Evolutionary conservation across 2,888 invertebrate genomes (phyloP), one percentile per base, ranked within the genome.

Genomic region (Catocala fraxini): DNA sequence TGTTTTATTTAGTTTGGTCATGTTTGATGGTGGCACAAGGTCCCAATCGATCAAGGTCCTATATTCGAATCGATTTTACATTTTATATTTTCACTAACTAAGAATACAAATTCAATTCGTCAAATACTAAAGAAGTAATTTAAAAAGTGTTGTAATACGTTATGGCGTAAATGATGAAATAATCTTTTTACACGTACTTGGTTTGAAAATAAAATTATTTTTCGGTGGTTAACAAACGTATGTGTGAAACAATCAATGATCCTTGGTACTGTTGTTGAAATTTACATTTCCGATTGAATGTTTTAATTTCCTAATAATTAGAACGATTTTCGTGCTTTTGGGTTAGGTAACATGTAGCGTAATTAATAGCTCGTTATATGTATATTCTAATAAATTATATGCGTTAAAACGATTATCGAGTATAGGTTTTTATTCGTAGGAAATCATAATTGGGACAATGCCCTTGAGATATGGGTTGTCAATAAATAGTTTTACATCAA

Each of bases 211-310:
- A 25, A 35, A 57, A 51, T 51, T 55, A 45, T 48, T 48, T 33
- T 48, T 48, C 25, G 45, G 47, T 42, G 55, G 48, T 51, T 52
- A 25, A 43, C 13, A 41, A 56, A 54, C 72, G 61, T 65, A 41
- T 74, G 73, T 81, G 49, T 69, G 67, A 70, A 77, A 71, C 45
- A 48, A 49, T 45, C 61, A 60, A 56, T 59, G 65, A 80, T 78
- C 88, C 88, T 87, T 87, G 88, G 82, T 87, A 82, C 71, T 64
- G 74, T 83, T 84, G 63, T 75, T 75, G 79, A 83, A 81, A 83
- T 84, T 75, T 69, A 75, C 75, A 71, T 70, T 79, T 76, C 77
- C 79, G 77, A 81, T 83, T 86, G 84, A 81, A 82, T 77, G 80
- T 71, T 81, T 77, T 75, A 77, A 77, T 85, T 84, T 87, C 83